phyloP scores from a whole-genome alignment of 2,113 vertebrate species.

The Pan troglodytes region NHGRI_mPanTro3-v2.1_pri NC_072419.2:48506501-48507000 shows the following conservation, averaged over 20 bases:
- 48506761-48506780: neutral
- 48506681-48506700: neutral
- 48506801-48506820: neutral
- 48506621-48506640: neutral
- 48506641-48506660: neutral
- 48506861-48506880: neutral
- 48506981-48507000: neutral
- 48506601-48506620: neutral
- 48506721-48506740: neutral
- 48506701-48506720: neutral
- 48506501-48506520: neutral
- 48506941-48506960: neutral
- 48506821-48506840: neutral
- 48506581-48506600: neutral
- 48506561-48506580: neutral
- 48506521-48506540: neutral
- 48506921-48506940: neutral
- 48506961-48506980: neutral
- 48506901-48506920: neutral
- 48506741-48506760: neutral
- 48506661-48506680: neutral
- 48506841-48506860: neutral
- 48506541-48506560: neutral
- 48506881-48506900: neutral
- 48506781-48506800: neutral